Conservation (phyloP, 53 echinoderm and acorn worm species). For the Zoroaster sp. region DNA sequence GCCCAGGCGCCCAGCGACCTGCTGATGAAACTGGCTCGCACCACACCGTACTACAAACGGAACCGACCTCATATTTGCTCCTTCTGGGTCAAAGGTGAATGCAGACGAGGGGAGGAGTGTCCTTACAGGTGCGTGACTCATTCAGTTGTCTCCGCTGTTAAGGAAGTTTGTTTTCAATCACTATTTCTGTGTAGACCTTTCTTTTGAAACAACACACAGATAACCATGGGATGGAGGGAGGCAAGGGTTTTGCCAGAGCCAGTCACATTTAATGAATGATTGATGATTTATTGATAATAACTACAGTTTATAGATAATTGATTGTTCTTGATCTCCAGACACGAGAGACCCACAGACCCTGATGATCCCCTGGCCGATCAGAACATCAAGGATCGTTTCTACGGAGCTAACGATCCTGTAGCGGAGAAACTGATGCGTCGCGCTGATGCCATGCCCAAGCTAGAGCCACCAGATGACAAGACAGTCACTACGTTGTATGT, state of each 20-base stretch:
- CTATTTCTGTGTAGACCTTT: no score
- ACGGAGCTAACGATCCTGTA: constrained; percentile 94
- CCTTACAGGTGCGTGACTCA: constrained; percentile 99
- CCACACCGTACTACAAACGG: constrained; percentile 98
- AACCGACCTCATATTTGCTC: constrained; percentile 99
- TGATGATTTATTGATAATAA: neutral
- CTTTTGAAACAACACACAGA: no score
- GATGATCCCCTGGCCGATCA: constrained; percentile 98
- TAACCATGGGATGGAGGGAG: no score
- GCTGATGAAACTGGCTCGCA: constrained; percentile 90
- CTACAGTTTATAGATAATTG: neutral
- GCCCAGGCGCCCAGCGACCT: constrained; percentile 96
- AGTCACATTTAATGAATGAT: no score
- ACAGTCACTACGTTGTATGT: constrained; percentile 93
- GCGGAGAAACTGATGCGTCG: constrained; percentile 90
- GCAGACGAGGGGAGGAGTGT: constrained; percentile 95
- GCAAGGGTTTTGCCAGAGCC: neutral
- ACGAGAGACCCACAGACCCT: constrained; percentile 96
- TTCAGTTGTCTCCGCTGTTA: no score
- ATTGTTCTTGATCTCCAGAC: constrained; percentile 46
- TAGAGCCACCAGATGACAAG: constrained; percentile 91
- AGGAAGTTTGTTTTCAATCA: no score
- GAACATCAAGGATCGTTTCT: constrained; percentile 99
- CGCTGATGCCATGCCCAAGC: constrained; percentile 92
- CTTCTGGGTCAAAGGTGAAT: constrained; percentile 99